Conservation (phyloP, 1,140 invertebrate genomes). For the Cyclina sinensis region DNA sequence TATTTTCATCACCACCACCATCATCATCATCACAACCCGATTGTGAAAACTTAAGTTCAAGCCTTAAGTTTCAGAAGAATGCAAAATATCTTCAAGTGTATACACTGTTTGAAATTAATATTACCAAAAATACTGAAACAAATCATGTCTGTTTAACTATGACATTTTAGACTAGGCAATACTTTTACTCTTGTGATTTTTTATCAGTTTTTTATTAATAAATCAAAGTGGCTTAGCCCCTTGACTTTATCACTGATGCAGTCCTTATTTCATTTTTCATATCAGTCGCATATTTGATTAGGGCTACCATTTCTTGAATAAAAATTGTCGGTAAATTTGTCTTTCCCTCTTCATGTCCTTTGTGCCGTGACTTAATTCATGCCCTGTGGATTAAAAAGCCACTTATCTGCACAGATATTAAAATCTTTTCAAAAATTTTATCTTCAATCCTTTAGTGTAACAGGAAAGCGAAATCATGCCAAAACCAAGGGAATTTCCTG, state of each 20-base stretch:
- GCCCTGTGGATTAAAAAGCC: background rate
- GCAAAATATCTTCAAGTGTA: no score
- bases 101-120: no score
- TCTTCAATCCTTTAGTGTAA: background rate
- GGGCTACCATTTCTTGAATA: background rate
- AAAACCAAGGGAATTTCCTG: no score
- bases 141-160: no score
- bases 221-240: background rate
- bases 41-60: no score
- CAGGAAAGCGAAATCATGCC: background rate
- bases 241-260: slow-evolving; percentile 12
- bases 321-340: background rate
- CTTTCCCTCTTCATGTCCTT: background rate
- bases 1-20: background rate
- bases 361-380: background rate
- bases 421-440: slow-evolving; percentile 10
- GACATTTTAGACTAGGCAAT: background rate
- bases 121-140: no score
- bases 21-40: background rate
- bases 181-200: background rate
- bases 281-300: slow-evolving; percentile 17
- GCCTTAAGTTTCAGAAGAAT: no score
- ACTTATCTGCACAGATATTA: slow-evolving; percentile 12
- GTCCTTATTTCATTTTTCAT: background rate
- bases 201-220: background rate